A percentile compares a stretch with the other conserved stretches of the same genome.
These are phyloP conservation scores for Platysternon megacephalum DNA, from an alignment of 2,113 vertebrate species.

Conservation along the genomic window DNA sequence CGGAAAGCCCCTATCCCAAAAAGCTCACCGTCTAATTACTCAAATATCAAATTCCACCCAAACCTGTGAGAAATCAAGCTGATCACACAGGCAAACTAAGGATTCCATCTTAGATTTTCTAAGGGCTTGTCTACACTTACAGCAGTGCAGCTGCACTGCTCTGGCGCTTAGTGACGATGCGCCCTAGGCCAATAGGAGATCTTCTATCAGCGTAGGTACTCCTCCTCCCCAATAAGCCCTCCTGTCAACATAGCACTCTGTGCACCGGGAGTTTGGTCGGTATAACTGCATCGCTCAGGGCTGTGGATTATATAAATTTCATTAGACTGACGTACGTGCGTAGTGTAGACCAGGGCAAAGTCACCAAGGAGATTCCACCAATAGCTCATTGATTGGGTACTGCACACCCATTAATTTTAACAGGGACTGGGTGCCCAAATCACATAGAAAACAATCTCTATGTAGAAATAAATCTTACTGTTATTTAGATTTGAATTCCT, in stretches of 20 bases:
- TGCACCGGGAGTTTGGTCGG: not conserved
- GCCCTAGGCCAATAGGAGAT: not conserved
- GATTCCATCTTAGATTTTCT: conserved; percentile 30
- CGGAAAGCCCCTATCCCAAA: conserved; percentile 23
- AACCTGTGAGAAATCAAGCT: conserved; percentile 38
- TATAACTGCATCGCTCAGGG: not conserved
- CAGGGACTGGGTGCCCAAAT: conserved; percentile 30
- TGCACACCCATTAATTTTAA: conserved; percentile 65
- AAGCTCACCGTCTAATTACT: conserved; percentile 55
- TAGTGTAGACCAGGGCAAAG: not conserved
- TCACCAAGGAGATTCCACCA: conserved; percentile 59
- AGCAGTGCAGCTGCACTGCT: too few relatives aligned
- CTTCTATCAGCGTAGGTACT: not conserved
- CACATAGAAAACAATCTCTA: conserved; percentile 50
- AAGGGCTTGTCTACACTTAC: not conserved
- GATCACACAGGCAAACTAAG: conserved; percentile 8
- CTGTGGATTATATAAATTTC: not conserved
- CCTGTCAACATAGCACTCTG: not conserved
- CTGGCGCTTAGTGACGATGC: too few relatives aligned
- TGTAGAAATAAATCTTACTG: conserved; percentile 45
- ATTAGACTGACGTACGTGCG: not conserved
- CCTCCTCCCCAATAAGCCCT: not conserved
- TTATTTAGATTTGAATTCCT: conserved; percentile 23
- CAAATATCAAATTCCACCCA: conserved; percentile 60
- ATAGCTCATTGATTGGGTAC: conserved; percentile 60